These are phyloP conservation scores for Telenomus remus DNA, from an alignment of 1,140 invertebrate genomes.

Conservation along the genomic window DNA sequence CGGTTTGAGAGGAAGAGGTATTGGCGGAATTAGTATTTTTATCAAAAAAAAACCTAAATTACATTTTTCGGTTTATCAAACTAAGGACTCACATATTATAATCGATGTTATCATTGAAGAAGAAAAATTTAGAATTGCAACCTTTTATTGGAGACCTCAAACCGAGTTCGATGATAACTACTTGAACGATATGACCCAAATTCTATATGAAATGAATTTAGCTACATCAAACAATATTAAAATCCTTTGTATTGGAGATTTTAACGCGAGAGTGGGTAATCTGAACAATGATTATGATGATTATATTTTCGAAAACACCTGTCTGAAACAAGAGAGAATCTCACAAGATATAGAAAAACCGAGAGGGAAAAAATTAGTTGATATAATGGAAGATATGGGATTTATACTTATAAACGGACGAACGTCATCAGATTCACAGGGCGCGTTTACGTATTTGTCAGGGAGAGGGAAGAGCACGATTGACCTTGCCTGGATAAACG, in stretches of 20 bases:
- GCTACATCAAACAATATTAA: background rate
- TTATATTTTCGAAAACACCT: slow-evolving; percentile 3
- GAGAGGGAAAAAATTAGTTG: slow-evolving; percentile 2
- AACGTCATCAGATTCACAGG: background rate
- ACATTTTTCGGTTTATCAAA: too few species aligned
- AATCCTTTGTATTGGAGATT: slow-evolving; percentile 6
- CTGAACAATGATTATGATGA: slow-evolving; percentile 8
- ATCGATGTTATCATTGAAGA: slow-evolving; percentile 8
- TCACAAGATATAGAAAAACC: background rate
- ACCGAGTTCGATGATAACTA: background rate
- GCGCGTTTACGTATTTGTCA: background rate
- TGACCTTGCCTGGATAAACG: background rate
- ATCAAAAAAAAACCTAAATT: background rate
- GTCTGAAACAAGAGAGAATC: background rate
- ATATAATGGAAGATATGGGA: slow-evolving; percentile 4
- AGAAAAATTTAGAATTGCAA: slow-evolving; percentile 2
- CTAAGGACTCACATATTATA: slow-evolving; percentile 3
- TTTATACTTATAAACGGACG: slow-evolving; percentile 3
- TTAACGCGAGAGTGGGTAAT: slow-evolving; percentile 7
- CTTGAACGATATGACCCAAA: background rate
- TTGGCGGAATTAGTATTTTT: background rate
- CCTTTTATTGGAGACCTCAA: slow-evolving; percentile 18
- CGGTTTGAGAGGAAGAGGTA: slow-evolving; percentile 1
- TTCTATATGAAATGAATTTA: slow-evolving; percentile 2
- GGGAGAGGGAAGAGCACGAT: background rate